Evolutionary conservation across 1,140 invertebrate genomes (phyloP).

Genomic region (Adoxophyes honmai): DNA sequence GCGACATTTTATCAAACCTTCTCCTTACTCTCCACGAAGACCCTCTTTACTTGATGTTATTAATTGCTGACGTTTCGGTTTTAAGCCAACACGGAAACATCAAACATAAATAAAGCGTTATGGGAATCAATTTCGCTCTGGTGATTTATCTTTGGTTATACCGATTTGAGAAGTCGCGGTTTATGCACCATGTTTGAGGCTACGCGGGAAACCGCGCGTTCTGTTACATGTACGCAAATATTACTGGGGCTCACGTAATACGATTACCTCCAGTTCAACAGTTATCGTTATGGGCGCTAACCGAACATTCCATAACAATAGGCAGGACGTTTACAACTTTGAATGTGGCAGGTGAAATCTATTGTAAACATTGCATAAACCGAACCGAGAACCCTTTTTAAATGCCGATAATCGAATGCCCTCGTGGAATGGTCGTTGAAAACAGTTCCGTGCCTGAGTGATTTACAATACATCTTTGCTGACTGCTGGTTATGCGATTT

Average conservation of each 20-base stretch:
- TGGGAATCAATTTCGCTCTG: neutral
- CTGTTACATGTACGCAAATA: neutral
- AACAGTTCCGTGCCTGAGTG: too few species aligned
- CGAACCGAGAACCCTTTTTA: neutral
- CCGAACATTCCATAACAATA: neutral
- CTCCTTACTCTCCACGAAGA: too few species aligned
- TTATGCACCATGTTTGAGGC: neutral
- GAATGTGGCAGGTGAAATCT: slow-evolving; percentile 9
- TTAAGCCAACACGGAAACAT: neutral
- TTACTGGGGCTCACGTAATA: slow-evolving; percentile 8
- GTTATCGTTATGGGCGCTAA: slow-evolving; percentile 9
- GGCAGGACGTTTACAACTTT: neutral
- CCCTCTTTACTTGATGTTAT: too few species aligned
- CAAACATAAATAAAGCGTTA: neutral
- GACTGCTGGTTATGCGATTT: too few species aligned
- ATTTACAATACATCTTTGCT: too few species aligned
- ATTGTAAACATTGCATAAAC: slow-evolving; percentile 9
- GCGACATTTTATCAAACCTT: too few species aligned
- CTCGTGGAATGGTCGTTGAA: neutral
- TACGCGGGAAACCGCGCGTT: neutral
- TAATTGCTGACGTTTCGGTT: too few species aligned
- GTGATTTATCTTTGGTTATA: slow-evolving; percentile 1
- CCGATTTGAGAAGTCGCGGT: neutral
- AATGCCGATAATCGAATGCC: neutral
- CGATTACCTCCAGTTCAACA: neutral